phyloP scores from a whole-genome alignment of 2,888 invertebrate species.

The Xanthorhoe designata region DNA sequence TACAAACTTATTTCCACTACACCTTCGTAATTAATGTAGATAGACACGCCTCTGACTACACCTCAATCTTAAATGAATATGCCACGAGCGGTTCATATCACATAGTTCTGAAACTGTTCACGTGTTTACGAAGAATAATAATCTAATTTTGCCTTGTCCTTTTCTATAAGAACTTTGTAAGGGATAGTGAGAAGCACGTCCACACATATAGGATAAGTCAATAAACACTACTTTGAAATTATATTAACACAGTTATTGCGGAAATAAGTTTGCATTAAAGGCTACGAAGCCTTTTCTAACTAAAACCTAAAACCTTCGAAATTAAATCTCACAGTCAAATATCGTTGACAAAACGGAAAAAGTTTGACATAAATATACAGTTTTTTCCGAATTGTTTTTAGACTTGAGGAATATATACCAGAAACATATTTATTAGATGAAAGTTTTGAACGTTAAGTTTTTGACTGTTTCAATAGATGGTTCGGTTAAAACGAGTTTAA shows the following conservation, averaged over 20 bases:
- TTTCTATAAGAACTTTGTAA: too few relatives aligned
- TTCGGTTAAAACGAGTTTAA: too few relatives aligned
- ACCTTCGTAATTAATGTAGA: not conserved
- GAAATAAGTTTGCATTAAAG: conserved; percentile 5
- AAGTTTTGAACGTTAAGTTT: too few relatives aligned
- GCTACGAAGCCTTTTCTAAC: not conserved
- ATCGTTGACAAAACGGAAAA: conserved; percentile 19
- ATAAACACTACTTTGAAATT: not conserved
- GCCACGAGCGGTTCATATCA: too few relatives aligned
- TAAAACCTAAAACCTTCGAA: conserved; percentile 27
- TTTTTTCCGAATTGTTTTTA: conserved; percentile 11
- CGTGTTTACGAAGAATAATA: too few relatives aligned
- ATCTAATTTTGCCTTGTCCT: too few relatives aligned
- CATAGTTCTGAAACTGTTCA: too few relatives aligned
- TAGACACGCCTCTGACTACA: too few relatives aligned
- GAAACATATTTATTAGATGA: not conserved
- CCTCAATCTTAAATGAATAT: too few relatives aligned
- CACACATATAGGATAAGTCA: too few relatives aligned
- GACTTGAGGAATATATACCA: conserved; percentile 14
- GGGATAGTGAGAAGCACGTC: too few relatives aligned
- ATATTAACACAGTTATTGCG: not conserved
- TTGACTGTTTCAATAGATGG: too few relatives aligned
- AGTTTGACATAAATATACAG: conserved; percentile 10
- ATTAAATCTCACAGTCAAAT: conserved; percentile 51
- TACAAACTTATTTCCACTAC: not conserved